phyloP scores from a whole-genome alignment of 2,888 invertebrate species.

The Lasioglossum oenotherae region DNA sequence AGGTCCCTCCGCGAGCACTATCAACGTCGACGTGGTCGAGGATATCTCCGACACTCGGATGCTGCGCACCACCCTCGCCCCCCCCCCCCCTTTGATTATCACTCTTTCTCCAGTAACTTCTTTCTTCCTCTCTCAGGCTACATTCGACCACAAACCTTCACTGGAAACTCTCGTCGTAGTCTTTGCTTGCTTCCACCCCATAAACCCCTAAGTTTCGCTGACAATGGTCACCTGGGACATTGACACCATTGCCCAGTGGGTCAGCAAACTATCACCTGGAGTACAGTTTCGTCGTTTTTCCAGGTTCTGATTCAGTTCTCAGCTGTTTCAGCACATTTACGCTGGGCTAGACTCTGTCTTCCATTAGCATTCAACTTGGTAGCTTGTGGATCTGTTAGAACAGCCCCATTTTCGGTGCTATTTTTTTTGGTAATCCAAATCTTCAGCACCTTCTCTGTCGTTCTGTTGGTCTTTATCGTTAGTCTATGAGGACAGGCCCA shows the following conservation, averaged over 20 bases:
- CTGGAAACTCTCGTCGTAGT: background rate
- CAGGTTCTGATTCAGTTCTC: background rate
- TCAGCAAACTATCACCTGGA: background rate
- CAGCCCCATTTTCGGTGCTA: background rate
- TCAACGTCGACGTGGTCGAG: slow-evolving; percentile 37
- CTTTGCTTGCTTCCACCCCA: background rate
- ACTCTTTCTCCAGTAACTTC: slow-evolving; percentile 37
- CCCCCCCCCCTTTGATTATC: slow-evolving; percentile 21
- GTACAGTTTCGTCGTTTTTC: background rate
- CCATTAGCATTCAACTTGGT: background rate
- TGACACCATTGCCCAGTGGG: background rate
- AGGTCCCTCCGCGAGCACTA: slow-evolving; percentile 45
- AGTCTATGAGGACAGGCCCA: background rate
- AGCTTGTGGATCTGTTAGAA: background rate
- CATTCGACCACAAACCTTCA: slow-evolving; percentile 1
- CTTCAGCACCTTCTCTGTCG: too few relatives aligned
- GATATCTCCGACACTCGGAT: slow-evolving; percentile 44
- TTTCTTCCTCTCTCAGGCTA: slow-evolving; percentile 26
- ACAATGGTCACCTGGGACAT: background rate
- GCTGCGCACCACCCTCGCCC: slow-evolving; percentile 43
- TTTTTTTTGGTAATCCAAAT: too few relatives aligned
- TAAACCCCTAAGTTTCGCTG: background rate
- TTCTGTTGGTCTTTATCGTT: background rate
- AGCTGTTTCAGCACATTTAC: background rate
- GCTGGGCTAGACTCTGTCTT: background rate